Conservation (phyloP, 2,797 vertebrate species). For the Xenops minutus region DNA sequence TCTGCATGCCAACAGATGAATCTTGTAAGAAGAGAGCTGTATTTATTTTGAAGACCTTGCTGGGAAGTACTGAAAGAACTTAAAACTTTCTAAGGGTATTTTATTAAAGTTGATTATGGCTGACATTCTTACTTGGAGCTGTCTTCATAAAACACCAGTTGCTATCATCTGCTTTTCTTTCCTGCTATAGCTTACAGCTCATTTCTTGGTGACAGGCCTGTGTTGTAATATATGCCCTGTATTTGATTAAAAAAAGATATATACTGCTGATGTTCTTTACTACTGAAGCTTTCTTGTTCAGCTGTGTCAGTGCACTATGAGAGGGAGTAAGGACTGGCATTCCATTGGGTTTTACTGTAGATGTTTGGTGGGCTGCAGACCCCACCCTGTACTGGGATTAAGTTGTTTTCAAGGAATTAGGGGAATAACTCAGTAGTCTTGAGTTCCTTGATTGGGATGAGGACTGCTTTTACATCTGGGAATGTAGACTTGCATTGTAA, state of each 20-base stretch:
- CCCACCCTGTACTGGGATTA: neutral
- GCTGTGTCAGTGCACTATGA: neutral
- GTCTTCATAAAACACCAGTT: neutral
- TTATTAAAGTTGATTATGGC: neutral
- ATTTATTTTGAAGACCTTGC: neutral
- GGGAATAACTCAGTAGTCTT: neutral
- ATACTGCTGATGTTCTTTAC: neutral
- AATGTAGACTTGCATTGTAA: rapidly evolving
- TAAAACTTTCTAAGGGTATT: neutral
- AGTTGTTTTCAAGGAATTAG: neutral
- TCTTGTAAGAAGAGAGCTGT: neutral
- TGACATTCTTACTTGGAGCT: neutral
- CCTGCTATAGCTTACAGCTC: neutral
- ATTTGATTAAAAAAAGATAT: neutral
- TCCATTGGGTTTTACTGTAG: neutral
- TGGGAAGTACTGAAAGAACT: neutral
- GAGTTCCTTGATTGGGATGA: neutral
- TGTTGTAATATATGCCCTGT: neutral
- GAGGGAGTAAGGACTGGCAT: neutral
- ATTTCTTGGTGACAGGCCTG: neutral
- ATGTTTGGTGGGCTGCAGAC: neutral
- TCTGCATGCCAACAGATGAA: neutral
- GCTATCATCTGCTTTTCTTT: neutral
- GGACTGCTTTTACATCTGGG: neutral
- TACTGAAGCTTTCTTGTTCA: neutral